These are phyloP conservation scores for Caenorhabditis macrosperma DNA, from an alignment of 2,888 invertebrate species.

Conservation along the genomic window DNA sequence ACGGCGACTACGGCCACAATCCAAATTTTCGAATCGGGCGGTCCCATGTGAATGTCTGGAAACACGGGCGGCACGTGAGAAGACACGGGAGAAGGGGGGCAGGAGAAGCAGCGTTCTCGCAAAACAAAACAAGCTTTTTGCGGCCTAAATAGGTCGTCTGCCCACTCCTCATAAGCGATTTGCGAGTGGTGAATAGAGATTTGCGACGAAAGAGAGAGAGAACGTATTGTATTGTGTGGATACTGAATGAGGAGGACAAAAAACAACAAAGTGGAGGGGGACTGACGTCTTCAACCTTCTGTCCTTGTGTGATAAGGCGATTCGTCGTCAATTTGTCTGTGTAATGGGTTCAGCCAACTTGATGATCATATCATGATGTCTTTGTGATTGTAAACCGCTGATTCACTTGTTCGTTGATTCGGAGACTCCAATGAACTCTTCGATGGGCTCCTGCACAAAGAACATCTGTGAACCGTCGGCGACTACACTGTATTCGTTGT, in stretches of 20 bases:
- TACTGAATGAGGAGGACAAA: neutral
- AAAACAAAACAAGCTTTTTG: constrained; percentile 49
- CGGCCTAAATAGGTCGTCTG: constrained; percentile 51
- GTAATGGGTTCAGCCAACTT: constrained; percentile 7
- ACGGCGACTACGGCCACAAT: neutral
- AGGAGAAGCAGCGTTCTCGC: neutral
- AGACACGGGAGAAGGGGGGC: neutral
- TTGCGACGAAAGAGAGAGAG: constrained; percentile 25
- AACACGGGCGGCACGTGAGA: neutral
- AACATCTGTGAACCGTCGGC: neutral
- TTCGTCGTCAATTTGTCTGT: neutral
- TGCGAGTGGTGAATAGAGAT: constrained; percentile 20
- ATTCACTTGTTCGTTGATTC: too few species aligned
- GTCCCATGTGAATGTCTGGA: constrained; percentile 19
- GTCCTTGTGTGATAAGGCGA: neutral
- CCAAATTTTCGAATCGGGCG: constrained; percentile 22
- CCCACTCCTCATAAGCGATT: constrained; percentile 44
- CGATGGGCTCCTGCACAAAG: neutral
- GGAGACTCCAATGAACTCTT: neutral
- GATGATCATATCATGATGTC: neutral
- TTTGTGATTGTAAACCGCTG: too few species aligned
- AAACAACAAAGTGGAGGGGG: neutral
- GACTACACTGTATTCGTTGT: constrained; percentile 22
- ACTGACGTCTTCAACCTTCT: neutral
- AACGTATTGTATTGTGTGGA: constrained; percentile 6